Evolutionary conservation across 2,888 invertebrate genomes (phyloP), one percentile per base, ranked within the genome.

Genomic region (Phasia obesa): DNA sequence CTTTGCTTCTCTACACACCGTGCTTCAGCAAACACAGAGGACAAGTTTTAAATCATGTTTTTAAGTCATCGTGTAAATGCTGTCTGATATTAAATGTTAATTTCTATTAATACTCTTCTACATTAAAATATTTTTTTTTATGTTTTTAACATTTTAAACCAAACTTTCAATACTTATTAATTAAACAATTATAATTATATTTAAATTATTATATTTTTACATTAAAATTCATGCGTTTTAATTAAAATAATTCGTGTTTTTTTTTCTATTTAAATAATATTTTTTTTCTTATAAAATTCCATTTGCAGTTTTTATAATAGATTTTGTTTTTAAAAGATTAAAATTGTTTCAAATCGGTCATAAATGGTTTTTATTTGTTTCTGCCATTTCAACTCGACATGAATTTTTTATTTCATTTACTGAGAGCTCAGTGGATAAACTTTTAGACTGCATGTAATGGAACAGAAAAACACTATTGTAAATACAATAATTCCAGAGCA

Each of bases 361-460:
- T 47, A 47, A 74, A 74, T 64, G 55, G 21, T 55, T 53, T 64
- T 47, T n/a, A 47, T 64, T 53, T 73, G 17, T 31, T 49, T 27
- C 25, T 49, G 19, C 55, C 2, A 17, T 55, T 69, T 42, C 9
- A 15, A 42, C 27, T 55, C 31, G 25, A 17, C 15, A 5, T 17
- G n/a, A 23, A n/a, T 53, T 35, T 31, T 42, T 55, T 13, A 59
- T 59, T 59, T 35, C 3, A 21, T 23, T 47, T 2, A 35, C 13
- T 57, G n/a, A 44, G 2, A 31, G 15, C 27, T 47, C 4, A 15
- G 44, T 27, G 27, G 27, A 19, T 44, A 31, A 69, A 69, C 23
- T 67, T 53, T 67, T 17, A 6, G 13, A 38, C 19, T 57, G 53
- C 19, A 19, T 38, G 44, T 19, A 47, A 44, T 55, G 44, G 23